Evolutionary conservation across 2,113 vertebrate species (phyloP), one percentile per base, ranked within the genome.

Genomic region (Clarias gariepinus): DNA sequence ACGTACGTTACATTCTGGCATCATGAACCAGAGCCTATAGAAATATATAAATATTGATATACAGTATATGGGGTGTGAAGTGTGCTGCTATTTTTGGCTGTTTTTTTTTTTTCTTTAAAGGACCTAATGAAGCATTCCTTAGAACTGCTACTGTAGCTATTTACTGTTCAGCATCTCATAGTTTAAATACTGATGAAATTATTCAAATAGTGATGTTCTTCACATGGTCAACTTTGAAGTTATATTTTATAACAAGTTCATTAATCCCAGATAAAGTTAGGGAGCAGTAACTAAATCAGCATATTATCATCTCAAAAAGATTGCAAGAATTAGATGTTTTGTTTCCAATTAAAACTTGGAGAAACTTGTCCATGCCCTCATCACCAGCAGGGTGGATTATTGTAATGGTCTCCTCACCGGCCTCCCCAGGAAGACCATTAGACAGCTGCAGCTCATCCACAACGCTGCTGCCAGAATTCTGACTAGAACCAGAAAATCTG

Each of bases 41-140:
- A 18, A 19, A 33, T 33, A 36, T 73, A 73, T 73, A 73, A 41
- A 73, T 73, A 41, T 73, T 73, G 69, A 73, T 73, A 73, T 73
- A 2, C 33, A 36, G 33, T 36, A 11, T 41, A 73, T 73, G 18
- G 69, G 21, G 33, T 41, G 33, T 41, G 33, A 73, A 73, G 30
- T 69, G 6, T 73, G 69, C 8, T 71, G 68, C 10, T 18, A 3
- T 71, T 71, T 68, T 71, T 69, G 8, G 2, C 15, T 19, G 1
- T 36, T 9, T 69, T 69, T 30, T n/a, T n/a, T 68, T 68, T 68
- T 68, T 16, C 4, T 13, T 69, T 36, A 69, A 33, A 69, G 16
- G 16, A 33, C 16, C 4, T 3, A 69, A 36, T 5, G 1, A 33
- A 69, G 68, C 68, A 19, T 36, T 69, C 33, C 33, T 69, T 33